Evolutionary conservation across 2,797 vertebrate genomes (phyloP), one percentile per base, ranked within the genome.

Genomic region (Myotis vivesi): DNA sequence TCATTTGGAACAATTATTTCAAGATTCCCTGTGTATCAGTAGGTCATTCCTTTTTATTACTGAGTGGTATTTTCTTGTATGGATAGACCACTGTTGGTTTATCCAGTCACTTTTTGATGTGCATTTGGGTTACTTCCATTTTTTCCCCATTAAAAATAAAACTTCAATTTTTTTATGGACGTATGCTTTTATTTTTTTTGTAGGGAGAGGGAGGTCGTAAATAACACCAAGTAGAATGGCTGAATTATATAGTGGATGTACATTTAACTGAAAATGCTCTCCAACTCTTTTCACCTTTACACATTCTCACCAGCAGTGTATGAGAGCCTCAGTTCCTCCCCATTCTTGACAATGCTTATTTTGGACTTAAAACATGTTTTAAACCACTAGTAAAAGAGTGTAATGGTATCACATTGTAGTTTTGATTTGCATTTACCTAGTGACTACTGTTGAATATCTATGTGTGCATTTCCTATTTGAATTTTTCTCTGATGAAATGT

Each of bases 401-500:
- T 44, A 41, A 33, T 36, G 6, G 41, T 73, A 64, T 44, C 10
- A 66, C n/a, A 71, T 28, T 77, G n/a, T 76, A 22, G 55, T 73
- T 87, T 79, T 84, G 51, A 10, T 71, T 83, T 80, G 36, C 11
- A 51, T 88, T 80, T 91, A 23, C 25, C 10, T 80, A 80, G 30
- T 62, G 49, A 72, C 23, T 83, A 59, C n/a, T 38, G 10, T 44
- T 71, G 8, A 73, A 53, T 53, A 64, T 77, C 62, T 79, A 5
- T 38, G 19, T 72, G 17, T 11, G 57, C 41, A 57, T 84, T 90
- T 89, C 49, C 25, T n/a, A 69, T 62, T 64, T 92, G 44, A 69
- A 22, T 88, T 87, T 55, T 94, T 79, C 41, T 77, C 36, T 49
- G 73, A 51, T 80, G 15, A 92, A 94, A 89, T 87, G 20, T 71